phyloP scores from a whole-genome alignment of 2,888 invertebrate genomes.

The Thecophora atra region DNA sequence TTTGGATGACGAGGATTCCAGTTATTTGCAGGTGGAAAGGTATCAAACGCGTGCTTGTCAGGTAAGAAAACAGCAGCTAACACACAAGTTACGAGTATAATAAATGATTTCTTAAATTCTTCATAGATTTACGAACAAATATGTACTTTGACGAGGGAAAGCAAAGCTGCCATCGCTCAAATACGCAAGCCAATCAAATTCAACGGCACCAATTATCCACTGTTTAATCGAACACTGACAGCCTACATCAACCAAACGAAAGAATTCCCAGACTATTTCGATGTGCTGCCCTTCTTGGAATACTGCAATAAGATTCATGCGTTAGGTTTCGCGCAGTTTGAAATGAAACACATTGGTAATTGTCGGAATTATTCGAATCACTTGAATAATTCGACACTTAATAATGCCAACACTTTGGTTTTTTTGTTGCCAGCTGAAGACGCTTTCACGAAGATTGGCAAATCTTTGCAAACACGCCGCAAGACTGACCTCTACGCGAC shows the following conservation, averaged over 20 bases:
- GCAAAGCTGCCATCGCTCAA: constrained; percentile 61
- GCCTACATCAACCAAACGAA: constrained; percentile 63
- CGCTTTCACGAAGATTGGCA: constrained; percentile 74
- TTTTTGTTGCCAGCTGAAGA: constrained; percentile 68
- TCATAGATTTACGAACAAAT: constrained; percentile 69
- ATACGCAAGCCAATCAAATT: constrained; percentile 64
- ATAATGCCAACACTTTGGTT: no score
- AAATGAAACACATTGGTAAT: constrained; percentile 63
- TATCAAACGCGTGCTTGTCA: constrained; percentile 65
- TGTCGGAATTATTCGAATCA: background rate
- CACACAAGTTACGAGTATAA: no score
- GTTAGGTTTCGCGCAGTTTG: constrained; percentile 57
- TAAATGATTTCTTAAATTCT: no score
- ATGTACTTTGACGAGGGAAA: constrained; percentile 72
- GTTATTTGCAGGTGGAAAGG: constrained; percentile 75
- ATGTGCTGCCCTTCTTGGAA: constrained; percentile 64
- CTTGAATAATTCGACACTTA: no score
- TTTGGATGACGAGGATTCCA: constrained; percentile 77
- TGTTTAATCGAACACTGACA: constrained; percentile 63
- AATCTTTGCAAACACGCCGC: constrained; percentile 72
- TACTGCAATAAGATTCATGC: constrained; percentile 62
- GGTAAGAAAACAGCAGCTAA: no score
- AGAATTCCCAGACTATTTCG: constrained; percentile 70
- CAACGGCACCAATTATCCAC: constrained; percentile 59
- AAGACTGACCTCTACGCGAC: constrained; percentile 73